A percentile compares a stretch with the other conserved stretches of the same genome.
Evolutionary conservation across 2,797 vertebrate species (phyloP).

Genomic region (Hipposideros larvatus): DNA sequence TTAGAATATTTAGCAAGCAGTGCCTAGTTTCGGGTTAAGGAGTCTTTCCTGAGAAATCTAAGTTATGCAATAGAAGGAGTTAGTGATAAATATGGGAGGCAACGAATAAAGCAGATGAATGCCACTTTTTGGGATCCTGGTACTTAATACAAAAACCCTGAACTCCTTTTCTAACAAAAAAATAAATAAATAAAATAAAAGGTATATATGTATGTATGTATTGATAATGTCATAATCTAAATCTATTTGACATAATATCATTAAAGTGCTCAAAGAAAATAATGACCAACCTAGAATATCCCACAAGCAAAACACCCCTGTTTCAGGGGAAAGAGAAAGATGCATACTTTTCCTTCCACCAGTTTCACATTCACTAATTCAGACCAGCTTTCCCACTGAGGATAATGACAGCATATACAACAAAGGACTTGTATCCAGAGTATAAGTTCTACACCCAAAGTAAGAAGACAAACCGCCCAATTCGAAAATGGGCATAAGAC

Average conservation of each 20-base stretch:
- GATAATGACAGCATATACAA: neutral
- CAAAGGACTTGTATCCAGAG: neutral
- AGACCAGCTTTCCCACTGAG: neutral
- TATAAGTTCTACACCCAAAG: neutral
- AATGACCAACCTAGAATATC: neutral
- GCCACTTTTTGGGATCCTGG: neutral
- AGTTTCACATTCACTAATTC: neutral
- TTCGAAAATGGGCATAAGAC: neutral
- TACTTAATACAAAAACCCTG: neutral
- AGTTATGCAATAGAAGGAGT: neutral
- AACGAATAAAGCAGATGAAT: neutral
- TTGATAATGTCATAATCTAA: neutral
- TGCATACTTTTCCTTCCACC: neutral
- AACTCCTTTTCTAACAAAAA: neutral
- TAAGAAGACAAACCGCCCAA: neutral
- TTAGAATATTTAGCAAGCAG: neutral
- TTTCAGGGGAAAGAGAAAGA: no score
- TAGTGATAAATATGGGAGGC: neutral
- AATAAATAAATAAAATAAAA: no score
- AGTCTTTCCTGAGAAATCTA: neutral
- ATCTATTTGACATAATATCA: neutral
- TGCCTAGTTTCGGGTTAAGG: neutral
- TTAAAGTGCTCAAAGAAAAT: neutral
- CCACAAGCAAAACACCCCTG: neutral
- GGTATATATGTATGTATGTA: no score